These are phyloP conservation scores for Myiozetetes cayanensis DNA, from an alignment of 2,113 vertebrate genomes.

Conservation along the genomic window DNA sequence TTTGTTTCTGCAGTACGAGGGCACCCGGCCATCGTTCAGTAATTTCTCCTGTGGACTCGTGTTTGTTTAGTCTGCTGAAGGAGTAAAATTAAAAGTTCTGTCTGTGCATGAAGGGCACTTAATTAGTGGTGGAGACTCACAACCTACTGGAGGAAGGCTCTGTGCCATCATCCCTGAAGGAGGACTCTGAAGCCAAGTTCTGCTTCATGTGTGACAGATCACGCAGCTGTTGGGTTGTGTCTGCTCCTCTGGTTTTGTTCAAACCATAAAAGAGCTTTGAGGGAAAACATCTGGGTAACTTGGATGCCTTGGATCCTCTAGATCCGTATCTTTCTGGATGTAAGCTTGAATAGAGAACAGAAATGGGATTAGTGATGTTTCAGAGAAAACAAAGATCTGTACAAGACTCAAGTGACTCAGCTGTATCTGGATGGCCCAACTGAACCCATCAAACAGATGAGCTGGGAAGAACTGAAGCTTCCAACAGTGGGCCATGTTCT, in stretches of 20 bases:
- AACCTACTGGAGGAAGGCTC: not conserved
- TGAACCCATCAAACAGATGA: not conserved
- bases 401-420: not conserved
- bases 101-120: not conserved
- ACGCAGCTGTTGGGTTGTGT: not conserved
- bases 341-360: not conserved
- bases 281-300: not conserved
- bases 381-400: not conserved
- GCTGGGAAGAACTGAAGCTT: not conserved
- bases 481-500: rapidly evolving
- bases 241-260: not conserved
- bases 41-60: not conserved
- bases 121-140: not conserved
- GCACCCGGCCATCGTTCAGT: not conserved
- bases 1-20: not conserved
- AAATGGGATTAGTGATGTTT: not conserved
- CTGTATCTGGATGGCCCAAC: not conserved
- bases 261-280: not conserved
- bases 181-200: not conserved
- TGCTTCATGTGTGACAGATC: not conserved
- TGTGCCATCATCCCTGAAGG: not conserved
- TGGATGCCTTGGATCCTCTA: not conserved
- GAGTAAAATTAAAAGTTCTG: not conserved
- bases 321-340: rapidly evolving
- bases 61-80: not conserved